phyloP scores from a whole-genome alignment of 2,888 invertebrate genomes.

The Agrochola litura region DNA sequence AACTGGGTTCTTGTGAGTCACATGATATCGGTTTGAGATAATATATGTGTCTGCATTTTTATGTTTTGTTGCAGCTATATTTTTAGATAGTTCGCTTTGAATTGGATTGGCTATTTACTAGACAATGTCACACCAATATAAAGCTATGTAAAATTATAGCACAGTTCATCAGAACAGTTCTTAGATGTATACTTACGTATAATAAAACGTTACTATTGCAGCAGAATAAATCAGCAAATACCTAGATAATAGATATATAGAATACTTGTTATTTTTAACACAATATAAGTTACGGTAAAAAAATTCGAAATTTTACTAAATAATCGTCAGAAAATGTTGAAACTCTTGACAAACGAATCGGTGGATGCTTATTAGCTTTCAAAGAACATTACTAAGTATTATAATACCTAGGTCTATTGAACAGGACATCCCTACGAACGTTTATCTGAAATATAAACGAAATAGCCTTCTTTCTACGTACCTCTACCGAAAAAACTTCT shows the following conservation, averaged over 20 bases:
- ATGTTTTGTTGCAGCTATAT: background rate
- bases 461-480: background rate
- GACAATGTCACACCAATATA: background rate
- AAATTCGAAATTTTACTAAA: too few relatives aligned
- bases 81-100: background rate
- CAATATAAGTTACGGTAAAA: too few relatives aligned
- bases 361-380: background rate
- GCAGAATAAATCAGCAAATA: background rate
- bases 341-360: background rate
- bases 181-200: background rate
- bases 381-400: background rate
- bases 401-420: background rate
- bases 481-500: background rate
- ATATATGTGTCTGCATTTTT: slow-evolving; percentile 42
- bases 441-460: background rate
- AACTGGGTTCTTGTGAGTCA: slow-evolving; percentile 12
- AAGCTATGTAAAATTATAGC: background rate
- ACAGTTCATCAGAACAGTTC: background rate
- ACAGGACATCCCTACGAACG: background rate
- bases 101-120: background rate
- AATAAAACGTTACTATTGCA: too few relatives aligned
- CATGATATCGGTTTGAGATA: slow-evolving; percentile 11
- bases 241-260: too few relatives aligned
- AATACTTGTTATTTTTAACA: too few relatives aligned
- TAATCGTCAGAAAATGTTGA: background rate